These are phyloP conservation scores for Meriones psammophilus DNA, from an alignment of 2,797 vertebrate genomes.

Conservation along the genomic window DNA sequence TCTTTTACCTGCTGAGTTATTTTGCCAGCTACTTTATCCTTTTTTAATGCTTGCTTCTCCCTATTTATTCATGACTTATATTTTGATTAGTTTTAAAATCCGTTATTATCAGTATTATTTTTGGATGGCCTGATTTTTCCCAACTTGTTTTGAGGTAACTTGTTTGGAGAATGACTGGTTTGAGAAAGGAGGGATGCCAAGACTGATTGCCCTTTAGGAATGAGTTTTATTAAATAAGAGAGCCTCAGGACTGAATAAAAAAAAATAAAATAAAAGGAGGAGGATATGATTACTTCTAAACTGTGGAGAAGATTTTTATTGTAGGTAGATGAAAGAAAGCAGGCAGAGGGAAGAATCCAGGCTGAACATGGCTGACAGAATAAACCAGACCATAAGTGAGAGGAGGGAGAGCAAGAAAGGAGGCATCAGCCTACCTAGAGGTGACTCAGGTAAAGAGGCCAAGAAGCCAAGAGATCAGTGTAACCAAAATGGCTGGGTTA, in stretches of 20 bases:
- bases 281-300: background rate
- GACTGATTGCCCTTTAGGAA: too few species aligned
- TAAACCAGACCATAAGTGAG: background rate
- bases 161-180: background rate
- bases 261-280: background rate
- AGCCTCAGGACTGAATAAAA: background rate
- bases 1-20: background rate
- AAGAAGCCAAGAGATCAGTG: too few species aligned
- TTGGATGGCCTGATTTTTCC: background rate
- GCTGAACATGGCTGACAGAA: background rate
- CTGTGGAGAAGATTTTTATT: background rate
- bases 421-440: background rate
- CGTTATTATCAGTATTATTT: constrained; percentile 11
- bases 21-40: background rate
- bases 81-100: background rate
- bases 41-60: background rate
- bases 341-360: background rate
- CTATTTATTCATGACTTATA: background rate
- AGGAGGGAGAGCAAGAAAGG: background rate
- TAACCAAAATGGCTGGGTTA: background rate
- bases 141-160: background rate
- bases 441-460: background rate
- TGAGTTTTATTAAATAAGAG: background rate
- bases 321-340: background rate
- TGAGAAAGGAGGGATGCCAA: background rate